Evolutionary conservation across 35 echinoderm and acorn worm genomes (phyloP).

Genomic region (Heliocidaris erythrogramma): DNA sequence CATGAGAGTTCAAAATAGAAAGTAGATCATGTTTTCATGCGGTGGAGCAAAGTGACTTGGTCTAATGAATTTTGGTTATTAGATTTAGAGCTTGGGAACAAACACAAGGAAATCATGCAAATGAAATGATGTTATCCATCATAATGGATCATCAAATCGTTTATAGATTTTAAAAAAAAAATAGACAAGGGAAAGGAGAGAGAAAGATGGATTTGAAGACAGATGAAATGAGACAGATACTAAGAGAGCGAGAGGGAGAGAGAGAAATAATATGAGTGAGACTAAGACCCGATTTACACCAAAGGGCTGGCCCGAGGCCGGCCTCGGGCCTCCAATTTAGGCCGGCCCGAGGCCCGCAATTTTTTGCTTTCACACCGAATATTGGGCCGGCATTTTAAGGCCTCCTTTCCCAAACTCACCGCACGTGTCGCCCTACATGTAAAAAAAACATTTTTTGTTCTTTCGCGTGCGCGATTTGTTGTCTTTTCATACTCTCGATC

Average conservation of each 20-base stretch:
- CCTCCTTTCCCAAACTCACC: no score
- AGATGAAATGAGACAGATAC: background rate
- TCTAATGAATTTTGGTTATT: background rate
- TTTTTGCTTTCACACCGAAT: no score
- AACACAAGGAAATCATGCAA: background rate
- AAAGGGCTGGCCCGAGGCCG: no score
- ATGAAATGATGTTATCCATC: background rate
- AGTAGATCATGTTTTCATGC: conserved; percentile 2
- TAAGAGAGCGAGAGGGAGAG: background rate
- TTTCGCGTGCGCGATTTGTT: no score
- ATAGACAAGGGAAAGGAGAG: background rate
- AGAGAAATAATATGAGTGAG: background rate
- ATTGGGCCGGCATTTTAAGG: no score
- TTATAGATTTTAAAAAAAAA: background rate
- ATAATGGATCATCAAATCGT: background rate
- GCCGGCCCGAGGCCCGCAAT: no score
- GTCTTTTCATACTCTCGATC: no score
- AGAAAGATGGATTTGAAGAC: background rate
- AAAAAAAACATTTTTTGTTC: no score
- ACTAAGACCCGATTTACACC: no score
- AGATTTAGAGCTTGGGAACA: background rate
- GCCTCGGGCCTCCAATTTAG: no score
- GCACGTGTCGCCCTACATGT: no score
- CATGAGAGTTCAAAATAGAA: background rate
- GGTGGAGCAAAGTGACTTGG: background rate